Conservation (phyloP, 2,888 invertebrate genomes). For the Aphidoletes aphidimyza region DNA sequence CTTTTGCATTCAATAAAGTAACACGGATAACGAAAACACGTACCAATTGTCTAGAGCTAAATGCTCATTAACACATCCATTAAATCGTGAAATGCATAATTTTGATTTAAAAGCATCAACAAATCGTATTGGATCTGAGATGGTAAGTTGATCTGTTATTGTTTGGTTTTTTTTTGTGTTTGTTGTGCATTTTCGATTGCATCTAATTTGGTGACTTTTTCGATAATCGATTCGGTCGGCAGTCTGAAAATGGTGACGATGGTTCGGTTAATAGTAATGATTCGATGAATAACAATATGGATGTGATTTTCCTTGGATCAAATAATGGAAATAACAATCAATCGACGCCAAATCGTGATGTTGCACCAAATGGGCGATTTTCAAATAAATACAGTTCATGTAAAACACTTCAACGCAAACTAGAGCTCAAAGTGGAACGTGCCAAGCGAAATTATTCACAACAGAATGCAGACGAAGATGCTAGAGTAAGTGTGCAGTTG, state of each 20-base stretch:
- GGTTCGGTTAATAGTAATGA: too few relatives aligned
- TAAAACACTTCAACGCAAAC: slow-evolving; percentile 65
- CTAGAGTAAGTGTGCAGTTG: slow-evolving; percentile 50
- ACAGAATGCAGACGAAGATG: slow-evolving; percentile 61
- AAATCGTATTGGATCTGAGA: background rate
- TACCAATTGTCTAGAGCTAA: background rate
- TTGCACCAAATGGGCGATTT: background rate
- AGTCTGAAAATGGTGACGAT: background rate
- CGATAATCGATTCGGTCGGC: too few relatives aligned
- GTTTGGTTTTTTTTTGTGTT: background rate
- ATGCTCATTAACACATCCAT: background rate
- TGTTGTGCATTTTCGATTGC: background rate
- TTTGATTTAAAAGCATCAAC: background rate
- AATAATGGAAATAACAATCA: slow-evolving; percentile 55
- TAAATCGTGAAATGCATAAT: background rate
- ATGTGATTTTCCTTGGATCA: slow-evolving; percentile 57
- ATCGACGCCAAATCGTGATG: background rate
- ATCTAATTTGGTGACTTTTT: too few relatives aligned
- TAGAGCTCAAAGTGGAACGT: slow-evolving; percentile 66
- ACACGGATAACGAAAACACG: background rate
- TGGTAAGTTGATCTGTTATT: background rate
- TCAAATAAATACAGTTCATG: slow-evolving; percentile 64
- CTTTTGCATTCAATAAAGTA: background rate
- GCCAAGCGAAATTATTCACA: slow-evolving; percentile 66
- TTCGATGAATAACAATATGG: slow-evolving; percentile 54